phyloP scores from a whole-genome alignment of 2,888 invertebrate species.

The Dastarcus helophoroides region DNA sequence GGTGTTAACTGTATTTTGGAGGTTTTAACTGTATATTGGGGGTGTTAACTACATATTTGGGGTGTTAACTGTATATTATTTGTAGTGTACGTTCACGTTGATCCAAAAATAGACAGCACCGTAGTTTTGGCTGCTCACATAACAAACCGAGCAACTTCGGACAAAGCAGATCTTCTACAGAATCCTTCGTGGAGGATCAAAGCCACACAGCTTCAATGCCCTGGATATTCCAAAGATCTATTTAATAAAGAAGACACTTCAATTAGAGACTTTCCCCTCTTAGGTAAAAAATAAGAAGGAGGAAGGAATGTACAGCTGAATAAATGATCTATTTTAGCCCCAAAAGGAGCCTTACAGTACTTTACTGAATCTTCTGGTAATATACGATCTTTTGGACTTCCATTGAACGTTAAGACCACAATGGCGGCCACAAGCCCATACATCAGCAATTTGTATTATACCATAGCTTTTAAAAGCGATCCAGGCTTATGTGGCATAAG shows the following conservation, averaged over 20 bases:
- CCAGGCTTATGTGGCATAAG: conserved; percentile 23
- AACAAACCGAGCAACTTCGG: conserved; percentile 4
- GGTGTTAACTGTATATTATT: conserved; percentile 1
- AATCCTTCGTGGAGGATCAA: conserved; percentile 27
- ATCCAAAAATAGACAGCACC: conserved; percentile 6
- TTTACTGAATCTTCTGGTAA: conserved; percentile 45
- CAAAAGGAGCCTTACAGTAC: conserved; percentile 56
- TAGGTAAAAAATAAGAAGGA: conserved; percentile 13
- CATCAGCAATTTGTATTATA: conserved; percentile 46
- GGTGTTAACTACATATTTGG: conserved; percentile 2
- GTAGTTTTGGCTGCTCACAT: conserved; percentile 7
- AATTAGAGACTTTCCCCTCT: conserved; percentile 14
- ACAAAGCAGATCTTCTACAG: not conserved
- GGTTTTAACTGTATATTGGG: no score
- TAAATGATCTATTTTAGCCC: conserved; percentile 36
- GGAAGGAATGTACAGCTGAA: not conserved
- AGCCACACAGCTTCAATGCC: conserved; percentile 33
- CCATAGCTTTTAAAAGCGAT: conserved; percentile 49
- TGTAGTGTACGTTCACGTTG: conserved; percentile 9
- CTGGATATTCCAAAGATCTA: conserved; percentile 15
- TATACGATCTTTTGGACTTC: conserved; percentile 48
- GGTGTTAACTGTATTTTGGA: no score
- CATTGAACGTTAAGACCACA: conserved; percentile 5
- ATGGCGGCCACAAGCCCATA: conserved; percentile 34
- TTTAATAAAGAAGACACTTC: conserved; percentile 12